Evolutionary conservation across 2,113 vertebrate genomes (phyloP), one percentile per base, ranked within the genome.

Genomic region (Turdus rufiventris): DNA sequence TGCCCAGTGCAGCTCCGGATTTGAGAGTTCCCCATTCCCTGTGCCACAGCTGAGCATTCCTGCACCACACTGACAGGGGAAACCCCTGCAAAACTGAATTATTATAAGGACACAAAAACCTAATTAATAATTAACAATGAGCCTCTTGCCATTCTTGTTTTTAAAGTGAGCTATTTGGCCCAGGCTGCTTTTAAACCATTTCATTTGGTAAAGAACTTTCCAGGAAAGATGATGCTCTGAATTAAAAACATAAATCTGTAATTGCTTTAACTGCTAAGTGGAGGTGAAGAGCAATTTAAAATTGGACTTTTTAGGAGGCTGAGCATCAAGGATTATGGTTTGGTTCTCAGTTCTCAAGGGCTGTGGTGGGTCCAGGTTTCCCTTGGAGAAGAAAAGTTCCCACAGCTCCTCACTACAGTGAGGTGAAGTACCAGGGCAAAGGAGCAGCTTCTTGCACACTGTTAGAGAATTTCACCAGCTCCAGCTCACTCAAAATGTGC

Each of bases 21-120:
- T 12, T 4, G 0, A 1, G 14, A 62, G 17, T 1, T 53, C 28
- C 77, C 19, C 40, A 7, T 13, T 12, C 13, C 12, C 5, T 3
- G 21, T 2, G 31, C 56, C 10, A 5, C 36, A 88, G 61, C 51
- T 61, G 65, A 18, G 88, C 51, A 29, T 2, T 42, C 51, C 87
- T 48, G 61, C 16, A 34, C 2, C 50, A 13, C 36, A 9, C n/a
- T n/a, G 10, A 66, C 60, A 86, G 24, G 26, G 40, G 58, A 91
- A 88, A 8, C 33, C 21, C 62, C 18, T 18, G 21, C 53, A 83
- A 58, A 78, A 45, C 0, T 16, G 2, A 54, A 19, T 51, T 11
- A 48, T 19, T 28, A 3, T 1, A 72, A 36, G 24, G 20, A 71
- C 21, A 63, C 13, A 36, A 1, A 67, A 33, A 36, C 42, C 23